Evolutionary conservation across 2,888 invertebrate genomes (phyloP).

Genomic region (Atethmia centrago): DNA sequence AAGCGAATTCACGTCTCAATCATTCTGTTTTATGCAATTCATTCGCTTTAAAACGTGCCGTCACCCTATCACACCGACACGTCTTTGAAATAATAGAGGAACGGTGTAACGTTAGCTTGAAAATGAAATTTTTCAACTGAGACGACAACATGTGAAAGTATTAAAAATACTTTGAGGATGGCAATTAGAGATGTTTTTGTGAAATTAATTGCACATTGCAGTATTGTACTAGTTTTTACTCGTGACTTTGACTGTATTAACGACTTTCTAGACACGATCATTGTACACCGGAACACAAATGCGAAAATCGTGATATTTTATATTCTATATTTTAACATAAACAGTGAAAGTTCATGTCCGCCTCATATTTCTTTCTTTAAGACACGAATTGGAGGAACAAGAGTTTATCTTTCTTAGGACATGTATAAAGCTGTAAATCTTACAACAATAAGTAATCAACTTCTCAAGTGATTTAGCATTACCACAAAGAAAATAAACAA

Average conservation of each 20-base stretch:
- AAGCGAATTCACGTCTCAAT: constrained; percentile 73
- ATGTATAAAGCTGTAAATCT: background rate
- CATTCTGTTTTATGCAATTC: constrained; percentile 74
- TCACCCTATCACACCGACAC: constrained; percentile 61
- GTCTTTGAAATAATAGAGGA: constrained; percentile 37
- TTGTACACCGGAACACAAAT: constrained; percentile 64
- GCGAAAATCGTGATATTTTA: constrained; percentile 68
- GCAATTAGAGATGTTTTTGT: constrained; percentile 59
- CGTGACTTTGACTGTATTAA: constrained; percentile 66
- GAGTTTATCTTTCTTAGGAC: constrained; percentile 14
- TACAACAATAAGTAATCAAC: background rate
- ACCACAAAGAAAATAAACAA: background rate
- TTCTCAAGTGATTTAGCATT: background rate
- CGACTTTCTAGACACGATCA: constrained; percentile 67
- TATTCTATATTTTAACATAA: constrained; percentile 66
- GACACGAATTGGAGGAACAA: constrained; percentile 36
- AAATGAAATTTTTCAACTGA: constrained; percentile 48
- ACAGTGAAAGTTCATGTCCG: constrained; percentile 65
- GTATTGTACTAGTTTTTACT: constrained; percentile 66
- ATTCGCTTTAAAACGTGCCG: constrained; percentile 64
- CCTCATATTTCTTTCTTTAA: constrained; percentile 63
- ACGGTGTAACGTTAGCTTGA: constrained; percentile 41
- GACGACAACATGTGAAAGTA: constrained; percentile 62
- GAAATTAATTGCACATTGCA: constrained; percentile 64
- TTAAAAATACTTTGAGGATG: constrained; percentile 46